Base-by-base conservation (phyloP, 1,140 invertebrate genomes). In the Drosophila bipectinata region DNA sequence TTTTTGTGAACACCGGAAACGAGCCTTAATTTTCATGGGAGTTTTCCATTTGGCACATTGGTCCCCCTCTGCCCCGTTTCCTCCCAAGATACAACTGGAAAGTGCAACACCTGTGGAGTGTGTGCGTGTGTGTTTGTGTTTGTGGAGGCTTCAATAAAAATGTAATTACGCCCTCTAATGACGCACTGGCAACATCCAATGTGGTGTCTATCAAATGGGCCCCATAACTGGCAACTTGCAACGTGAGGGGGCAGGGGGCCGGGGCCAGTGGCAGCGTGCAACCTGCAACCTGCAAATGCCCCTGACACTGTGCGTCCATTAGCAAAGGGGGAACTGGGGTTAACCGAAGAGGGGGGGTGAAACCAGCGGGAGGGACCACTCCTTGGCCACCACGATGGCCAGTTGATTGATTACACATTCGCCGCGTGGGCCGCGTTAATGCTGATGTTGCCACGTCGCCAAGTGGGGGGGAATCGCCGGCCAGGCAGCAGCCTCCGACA, bases 161-260 rank as follows among this genome's bases (percentile, higher is more conserved):
- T 88, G 79, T 83, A 88, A 88, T 88, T 88, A 88, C 84, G 83
- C 79, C 83, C 76, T 88, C 82, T 58, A 82, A 85, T 81, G 82
- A 71, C 61, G 68, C 60, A 75, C 63, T 51, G 37, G 55, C 80
- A 77, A 53, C 66, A 45, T 53, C 59, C 57, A 34, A 62, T 49
- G 8, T 18, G 60, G 47, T 58, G 66, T 21, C 58, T 54, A 49
- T 61, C 45, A 60, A 51, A 60, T 67, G 59, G 63, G 59, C 15
- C 56, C 47, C 12, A 44, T 44, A 37, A 52, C 37, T 9, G 6
- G 34, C 58, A 63, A 45, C 54, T 55, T 21, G 63, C 58, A 66
- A 51, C 44, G 10, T 0, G 6, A 28, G 26, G 26, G 26, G 26
- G 26, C 26, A 28, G 5, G 26, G 26, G 6, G 26, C 26, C 5